Conservation (phyloP, 2,797 vertebrate genomes). For the Lepilemur ruficaudatus region DNA sequence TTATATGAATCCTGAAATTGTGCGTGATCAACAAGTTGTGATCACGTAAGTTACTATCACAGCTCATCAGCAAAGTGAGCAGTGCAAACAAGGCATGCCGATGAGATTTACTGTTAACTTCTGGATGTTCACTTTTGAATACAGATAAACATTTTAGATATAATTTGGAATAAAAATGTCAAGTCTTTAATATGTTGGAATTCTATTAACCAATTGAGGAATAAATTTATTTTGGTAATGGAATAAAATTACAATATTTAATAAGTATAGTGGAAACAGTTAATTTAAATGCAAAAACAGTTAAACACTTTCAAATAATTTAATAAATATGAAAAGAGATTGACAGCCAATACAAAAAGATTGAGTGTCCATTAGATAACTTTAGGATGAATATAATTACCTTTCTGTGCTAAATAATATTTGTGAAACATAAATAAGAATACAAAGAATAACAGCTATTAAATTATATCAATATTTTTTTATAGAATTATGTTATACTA, state of each 20-base stretch:
- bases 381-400: background rate
- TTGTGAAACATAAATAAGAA: constrained; percentile 31
- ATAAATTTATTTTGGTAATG: constrained; percentile 10
- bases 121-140: background rate
- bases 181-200: background rate
- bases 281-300: background rate
- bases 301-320: background rate
- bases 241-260: constrained; percentile 31
- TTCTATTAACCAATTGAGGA: background rate
- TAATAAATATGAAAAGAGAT: constrained; percentile 22
- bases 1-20: background rate
- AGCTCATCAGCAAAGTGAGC: background rate
- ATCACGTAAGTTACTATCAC: background rate
- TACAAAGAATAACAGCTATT: background rate
- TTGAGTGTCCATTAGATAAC: background rate
- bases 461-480: background rate
- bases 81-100: background rate
- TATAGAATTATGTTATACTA: background rate
- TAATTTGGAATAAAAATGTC: background rate
- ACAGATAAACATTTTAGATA: background rate
- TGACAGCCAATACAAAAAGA: background rate
- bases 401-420: background rate
- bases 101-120: background rate
- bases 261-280: background rate
- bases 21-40: background rate